A percentile compares a stretch with the other conserved stretches of the same genome.
Conservation (phyloP, 2,797 vertebrate species). For the Aeoliscus strigatus region DNA sequence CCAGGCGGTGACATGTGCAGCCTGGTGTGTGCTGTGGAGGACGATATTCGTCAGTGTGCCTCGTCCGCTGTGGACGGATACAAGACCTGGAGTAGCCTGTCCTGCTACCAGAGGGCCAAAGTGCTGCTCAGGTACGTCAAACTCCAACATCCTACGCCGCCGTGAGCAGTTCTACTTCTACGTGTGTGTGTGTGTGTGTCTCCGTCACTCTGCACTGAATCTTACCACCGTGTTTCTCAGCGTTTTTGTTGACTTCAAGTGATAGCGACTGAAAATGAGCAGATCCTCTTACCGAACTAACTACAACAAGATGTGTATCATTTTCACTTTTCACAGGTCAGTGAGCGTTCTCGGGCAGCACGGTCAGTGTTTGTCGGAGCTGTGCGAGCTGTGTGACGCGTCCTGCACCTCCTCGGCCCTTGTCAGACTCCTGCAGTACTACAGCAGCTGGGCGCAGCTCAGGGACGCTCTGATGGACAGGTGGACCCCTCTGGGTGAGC, state of each 20-base stretch:
- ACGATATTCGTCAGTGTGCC: conserved; percentile 54
- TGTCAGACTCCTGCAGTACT: conserved; percentile 77
- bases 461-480: conserved; percentile 67
- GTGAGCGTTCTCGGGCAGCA: conserved; percentile 61
- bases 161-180: too few relatives aligned
- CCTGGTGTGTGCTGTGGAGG: conserved; percentile 53
- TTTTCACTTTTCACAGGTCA: conserved; percentile 39
- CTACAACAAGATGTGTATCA: not conserved
- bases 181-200: too few relatives aligned
- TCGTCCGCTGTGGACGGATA: conserved; percentile 51
- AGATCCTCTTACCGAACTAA: too few relatives aligned
- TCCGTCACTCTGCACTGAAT: too few relatives aligned
- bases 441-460: conserved; percentile 78
- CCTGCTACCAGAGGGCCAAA: conserved; percentile 63
- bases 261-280: too few relatives aligned
- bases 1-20: conserved; percentile 61
- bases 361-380: conserved; percentile 64
- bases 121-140: conserved; percentile 63
- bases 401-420: conserved; percentile 67
- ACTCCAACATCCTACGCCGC: not conserved
- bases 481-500: conserved; percentile 80
- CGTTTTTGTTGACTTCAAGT: too few relatives aligned
- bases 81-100: conserved; percentile 61
- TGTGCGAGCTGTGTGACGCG: conserved; percentile 61
- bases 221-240: not conserved